phyloP scores from a whole-genome alignment of 2,113 vertebrate species.

The Pelobates fuscus region DNA sequence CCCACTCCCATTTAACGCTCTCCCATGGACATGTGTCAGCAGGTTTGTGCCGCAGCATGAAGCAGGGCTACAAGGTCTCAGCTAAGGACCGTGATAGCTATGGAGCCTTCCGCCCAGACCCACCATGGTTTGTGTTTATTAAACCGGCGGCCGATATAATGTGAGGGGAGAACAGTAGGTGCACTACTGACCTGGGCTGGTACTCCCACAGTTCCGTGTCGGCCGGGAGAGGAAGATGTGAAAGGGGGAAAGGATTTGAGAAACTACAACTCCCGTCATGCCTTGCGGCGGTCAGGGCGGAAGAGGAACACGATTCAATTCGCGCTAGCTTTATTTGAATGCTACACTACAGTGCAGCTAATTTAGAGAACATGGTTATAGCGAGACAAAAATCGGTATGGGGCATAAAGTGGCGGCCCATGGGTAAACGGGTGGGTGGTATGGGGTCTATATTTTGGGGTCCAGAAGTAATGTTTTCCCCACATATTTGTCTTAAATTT shows the following conservation, averaged over 20 bases:
- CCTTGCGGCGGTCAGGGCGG: neutral
- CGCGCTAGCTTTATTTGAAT: conserved; percentile 10
- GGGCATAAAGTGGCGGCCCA: no score
- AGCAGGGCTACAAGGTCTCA: neutral
- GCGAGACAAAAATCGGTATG: no score
- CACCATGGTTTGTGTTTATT: no score
- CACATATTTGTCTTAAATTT: no score
- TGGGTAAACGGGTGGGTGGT: no score
- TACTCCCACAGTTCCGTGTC: conserved; percentile 28
- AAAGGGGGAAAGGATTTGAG: neutral
- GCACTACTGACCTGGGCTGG: conserved; percentile 1
- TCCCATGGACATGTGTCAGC: conserved; percentile 30
- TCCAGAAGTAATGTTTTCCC: no score
- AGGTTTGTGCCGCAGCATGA: conserved; percentile 10
- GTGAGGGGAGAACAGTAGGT: neutral
- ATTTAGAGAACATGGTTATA: no score
- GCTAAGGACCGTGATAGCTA: neutral
- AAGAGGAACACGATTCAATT: neutral
- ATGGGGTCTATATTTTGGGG: no score
- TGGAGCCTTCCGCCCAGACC: neutral
- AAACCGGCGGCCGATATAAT: no score
- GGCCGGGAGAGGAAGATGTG: conserved; percentile 29
- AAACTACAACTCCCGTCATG: conserved; percentile 29
- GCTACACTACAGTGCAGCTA: no score
- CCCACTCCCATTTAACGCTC: neutral